Evolutionary conservation across 2,113 vertebrate species (phyloP).

Genomic region (Pygoscelis antarcticus): DNA sequence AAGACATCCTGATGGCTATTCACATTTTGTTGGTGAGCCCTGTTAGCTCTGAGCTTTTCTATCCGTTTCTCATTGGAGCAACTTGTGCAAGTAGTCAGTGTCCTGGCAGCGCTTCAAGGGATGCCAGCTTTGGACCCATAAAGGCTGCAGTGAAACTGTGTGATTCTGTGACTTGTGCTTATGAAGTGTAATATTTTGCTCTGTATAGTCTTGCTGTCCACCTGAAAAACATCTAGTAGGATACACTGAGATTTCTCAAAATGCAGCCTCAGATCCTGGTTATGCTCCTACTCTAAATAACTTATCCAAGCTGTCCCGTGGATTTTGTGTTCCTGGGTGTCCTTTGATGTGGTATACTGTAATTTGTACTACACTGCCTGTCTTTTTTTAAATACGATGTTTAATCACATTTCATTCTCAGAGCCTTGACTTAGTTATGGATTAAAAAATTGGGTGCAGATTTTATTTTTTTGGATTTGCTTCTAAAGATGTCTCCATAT

Average conservation of each 20-base stretch:
- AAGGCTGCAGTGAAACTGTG: not conserved
- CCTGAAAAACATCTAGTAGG: not conserved
- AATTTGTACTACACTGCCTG: constrained; percentile 41
- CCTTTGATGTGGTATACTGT: constrained; percentile 36
- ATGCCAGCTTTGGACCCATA: not conserved
- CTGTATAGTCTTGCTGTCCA: not conserved
- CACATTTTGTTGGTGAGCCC: not conserved
- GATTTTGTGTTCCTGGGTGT: constrained; percentile 6
- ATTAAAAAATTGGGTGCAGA: constrained; percentile 2
- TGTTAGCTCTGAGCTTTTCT: not conserved
- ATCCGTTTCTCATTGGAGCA: not conserved
- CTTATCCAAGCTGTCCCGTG: not conserved
- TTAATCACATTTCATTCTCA: constrained; percentile 8
- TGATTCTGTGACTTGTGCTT: not conserved
- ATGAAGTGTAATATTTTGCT: not conserved
- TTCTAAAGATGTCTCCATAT: not conserved
- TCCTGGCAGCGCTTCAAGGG: not conserved
- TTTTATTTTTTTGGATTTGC: not conserved
- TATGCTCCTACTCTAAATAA: constrained; percentile 19
- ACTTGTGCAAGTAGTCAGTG: not conserved
- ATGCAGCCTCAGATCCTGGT: not conserved
- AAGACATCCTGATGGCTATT: not conserved
- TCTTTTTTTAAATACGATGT: not conserved
- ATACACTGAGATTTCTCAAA: not conserved
- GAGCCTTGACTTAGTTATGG: not conserved